Conservation (phyloP, 2,797 vertebrate species). For the Chelmon rostratus region DNA sequence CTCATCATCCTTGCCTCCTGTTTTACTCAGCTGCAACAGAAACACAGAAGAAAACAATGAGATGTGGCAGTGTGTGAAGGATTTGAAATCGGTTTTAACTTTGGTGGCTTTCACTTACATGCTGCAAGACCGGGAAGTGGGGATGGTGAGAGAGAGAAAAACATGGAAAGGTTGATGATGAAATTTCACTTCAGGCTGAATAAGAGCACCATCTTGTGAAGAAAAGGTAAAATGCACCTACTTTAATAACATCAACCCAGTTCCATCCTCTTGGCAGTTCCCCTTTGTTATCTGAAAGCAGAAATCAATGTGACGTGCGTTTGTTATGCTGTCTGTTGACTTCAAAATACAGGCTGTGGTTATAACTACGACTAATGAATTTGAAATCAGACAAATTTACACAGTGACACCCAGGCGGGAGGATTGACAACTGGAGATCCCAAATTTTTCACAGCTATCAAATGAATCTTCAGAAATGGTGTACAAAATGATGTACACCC, state of each 20-base stretch:
- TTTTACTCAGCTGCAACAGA: constrained; percentile 92
- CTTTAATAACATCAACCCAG: constrained; percentile 98
- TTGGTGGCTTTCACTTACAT: constrained; percentile 74
- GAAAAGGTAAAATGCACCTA: constrained; percentile 65
- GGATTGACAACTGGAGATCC: no score
- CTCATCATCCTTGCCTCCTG: constrained; percentile 94
- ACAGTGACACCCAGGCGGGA: no score
- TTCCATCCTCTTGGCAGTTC: constrained; percentile 98
- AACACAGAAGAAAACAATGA: background rate
- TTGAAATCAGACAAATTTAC: no score
- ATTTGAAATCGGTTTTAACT: accelerated
- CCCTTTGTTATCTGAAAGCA: constrained; percentile 92
- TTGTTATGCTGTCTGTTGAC: no score
- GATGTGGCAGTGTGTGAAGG: accelerated
- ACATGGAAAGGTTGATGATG: constrained; percentile 4
- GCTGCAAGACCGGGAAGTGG: constrained; percentile 64
- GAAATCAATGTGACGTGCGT: background rate
- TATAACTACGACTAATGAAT: no score
- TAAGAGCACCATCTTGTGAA: constrained; percentile 30
- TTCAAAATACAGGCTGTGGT: no score
- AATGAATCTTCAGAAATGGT: no score
- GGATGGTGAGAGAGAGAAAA: background rate
- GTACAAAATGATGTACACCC: no score
- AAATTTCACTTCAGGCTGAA: background rate
- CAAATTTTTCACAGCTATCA: no score